Conservation (phyloP, 2,888 invertebrate genomes). For the Onchidella celtica region DNA sequence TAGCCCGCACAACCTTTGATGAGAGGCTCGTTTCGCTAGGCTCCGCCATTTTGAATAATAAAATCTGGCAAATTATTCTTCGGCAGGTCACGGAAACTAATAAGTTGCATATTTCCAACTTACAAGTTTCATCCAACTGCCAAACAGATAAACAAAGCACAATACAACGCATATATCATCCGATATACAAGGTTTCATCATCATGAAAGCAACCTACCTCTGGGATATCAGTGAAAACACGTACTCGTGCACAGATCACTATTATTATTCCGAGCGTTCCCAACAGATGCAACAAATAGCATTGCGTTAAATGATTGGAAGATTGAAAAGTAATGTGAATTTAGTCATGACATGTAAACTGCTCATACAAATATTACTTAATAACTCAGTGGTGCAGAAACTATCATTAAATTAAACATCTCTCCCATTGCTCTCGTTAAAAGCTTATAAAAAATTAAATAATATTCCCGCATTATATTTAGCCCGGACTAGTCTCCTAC, state of each 20-base stretch:
- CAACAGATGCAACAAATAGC: not conserved
- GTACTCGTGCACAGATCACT: too few species aligned
- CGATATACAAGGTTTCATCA: not conserved
- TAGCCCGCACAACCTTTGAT: conserved; percentile 4
- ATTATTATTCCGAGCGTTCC: conserved; percentile 37
- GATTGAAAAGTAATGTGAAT: too few species aligned
- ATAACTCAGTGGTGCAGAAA: too few species aligned
- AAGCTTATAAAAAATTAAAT: too few species aligned
- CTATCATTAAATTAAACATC: too few species aligned
- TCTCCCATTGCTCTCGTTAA: too few species aligned
- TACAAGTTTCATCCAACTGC: not conserved
- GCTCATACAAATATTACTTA: not conserved
- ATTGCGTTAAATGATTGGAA: not conserved
- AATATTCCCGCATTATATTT: not conserved
- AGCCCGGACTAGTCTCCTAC: not conserved
- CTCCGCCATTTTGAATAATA: conserved; percentile 76
- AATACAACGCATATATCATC: not conserved
- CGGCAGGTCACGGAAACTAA: conserved; percentile 62
- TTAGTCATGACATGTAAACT: too few species aligned
- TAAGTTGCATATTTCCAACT: conserved; percentile 42
- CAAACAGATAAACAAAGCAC: not conserved
- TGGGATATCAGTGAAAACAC: too few species aligned
- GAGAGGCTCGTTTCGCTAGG: not conserved
- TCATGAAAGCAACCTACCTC: not conserved
- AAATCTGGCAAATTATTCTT: conserved; percentile 66